A percentile compares a stretch with the other conserved stretches of the same genome.
These are phyloP conservation scores for Peromyscus maniculatus DNA, from an alignment of 2,113 vertebrate genomes.

Conservation along the genomic window DNA sequence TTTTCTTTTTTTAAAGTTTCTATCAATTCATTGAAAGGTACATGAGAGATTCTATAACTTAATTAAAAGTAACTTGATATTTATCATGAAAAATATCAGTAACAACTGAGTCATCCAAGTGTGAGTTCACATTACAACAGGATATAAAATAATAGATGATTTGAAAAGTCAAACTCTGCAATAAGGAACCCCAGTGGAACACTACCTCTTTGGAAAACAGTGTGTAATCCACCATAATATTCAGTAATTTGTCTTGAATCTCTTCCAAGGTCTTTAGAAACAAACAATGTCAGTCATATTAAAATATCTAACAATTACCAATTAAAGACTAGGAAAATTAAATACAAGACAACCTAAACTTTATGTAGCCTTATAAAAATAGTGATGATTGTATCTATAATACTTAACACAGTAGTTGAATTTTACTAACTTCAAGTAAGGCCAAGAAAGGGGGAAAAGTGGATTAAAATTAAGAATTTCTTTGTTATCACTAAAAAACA, in stretches of 20 bases:
- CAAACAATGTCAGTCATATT: neutral
- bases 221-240: neutral
- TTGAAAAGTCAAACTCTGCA: neutral
- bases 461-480: neutral
- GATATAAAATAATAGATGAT: neutral
- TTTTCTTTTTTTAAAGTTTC: constrained; percentile 22
- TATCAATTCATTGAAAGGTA: neutral
- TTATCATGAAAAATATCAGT: neutral
- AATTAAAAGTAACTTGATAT: neutral
- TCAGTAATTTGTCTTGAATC: constrained; percentile 19
- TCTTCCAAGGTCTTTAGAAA: neutral
- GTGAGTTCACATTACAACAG: neutral
- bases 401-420: constrained; percentile 12
- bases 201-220: constrained; percentile 35
- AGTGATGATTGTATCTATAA: neutral
- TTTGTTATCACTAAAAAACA: neutral
- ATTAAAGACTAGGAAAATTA: constrained; percentile 37
- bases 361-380: neutral
- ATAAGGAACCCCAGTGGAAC: neutral
- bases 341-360: neutral
- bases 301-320: constrained; percentile 6
- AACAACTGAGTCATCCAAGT: neutral
- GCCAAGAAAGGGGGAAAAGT: neutral
- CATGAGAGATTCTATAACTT: neutral
- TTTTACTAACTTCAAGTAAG: constrained; percentile 43